Evolutionary conservation across 2,888 invertebrate species (phyloP), one percentile per base, ranked within the genome.

Genomic region (Congeria kusceri): DNA sequence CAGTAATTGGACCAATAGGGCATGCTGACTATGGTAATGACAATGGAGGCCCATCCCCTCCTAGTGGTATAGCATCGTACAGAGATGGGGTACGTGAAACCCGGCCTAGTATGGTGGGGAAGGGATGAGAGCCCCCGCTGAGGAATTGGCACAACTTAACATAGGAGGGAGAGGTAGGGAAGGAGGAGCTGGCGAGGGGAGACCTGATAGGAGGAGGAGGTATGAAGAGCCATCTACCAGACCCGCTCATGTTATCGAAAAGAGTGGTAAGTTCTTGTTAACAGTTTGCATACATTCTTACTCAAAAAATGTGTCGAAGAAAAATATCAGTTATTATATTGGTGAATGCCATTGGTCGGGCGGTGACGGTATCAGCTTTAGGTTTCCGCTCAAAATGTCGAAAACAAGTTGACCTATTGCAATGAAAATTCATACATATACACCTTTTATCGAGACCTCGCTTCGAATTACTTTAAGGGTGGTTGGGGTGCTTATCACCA

Each of bases 51-150:
- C 85, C 85, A 18, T 88, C 88, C 39, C 84, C 88, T 25, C 84
- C 87, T 1, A 89, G 89, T 84, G 90, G 91, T 3, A 72, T 91
- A n/a, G 90, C 91, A 0, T 87, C 87, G 11, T 87, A 88, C 70
- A 83, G 91, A 25, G 91, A 91, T 13, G 91, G 91, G 0, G 88
- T 88, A 0, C 77, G 86, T 3, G 88, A 89, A 18, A 77, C 85
- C 2, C 83, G 85, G 13, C 88, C 89, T 20, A 90, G 90, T 4
- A 82, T 83, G 71, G 80, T 0, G 87, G 83, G 18, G 87, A 81
- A 11, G 85, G 80, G 13, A 67, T 72, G 32, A 75, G 66, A 32
- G 80, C 86, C 0, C 86, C 87, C 0, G 80, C 75, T 13, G 87
- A 87, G 18, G 84, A 86, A 27, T 73, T 91, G 77, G 77, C 80